Evolutionary conservation across 2,113 vertebrate species (phyloP).

Genomic region (Mormyrus iriodes): DNA sequence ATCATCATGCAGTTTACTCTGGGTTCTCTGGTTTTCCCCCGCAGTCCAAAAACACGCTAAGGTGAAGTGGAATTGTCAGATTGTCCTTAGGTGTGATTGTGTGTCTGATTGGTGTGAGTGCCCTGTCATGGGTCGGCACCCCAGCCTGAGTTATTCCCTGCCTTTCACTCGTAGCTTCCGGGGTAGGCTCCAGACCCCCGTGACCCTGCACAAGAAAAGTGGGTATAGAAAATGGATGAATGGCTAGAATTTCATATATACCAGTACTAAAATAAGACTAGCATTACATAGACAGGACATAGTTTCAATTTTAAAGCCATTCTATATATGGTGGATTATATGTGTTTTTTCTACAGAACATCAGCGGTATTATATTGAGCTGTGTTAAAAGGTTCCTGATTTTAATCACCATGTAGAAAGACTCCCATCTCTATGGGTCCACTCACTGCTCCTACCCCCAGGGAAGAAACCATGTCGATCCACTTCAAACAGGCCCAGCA

Average conservation of each 20-base stretch:
- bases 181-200: background rate
- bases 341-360: background rate
- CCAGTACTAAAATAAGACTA: background rate
- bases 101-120: background rate
- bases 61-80: background rate
- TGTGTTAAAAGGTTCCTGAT: background rate
- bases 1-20: no score
- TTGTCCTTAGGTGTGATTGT: background rate
- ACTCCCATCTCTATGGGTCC: background rate
- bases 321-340: background rate
- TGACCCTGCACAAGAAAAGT: background rate
- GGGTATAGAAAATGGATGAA: background rate
- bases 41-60: background rate
- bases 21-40: background rate
- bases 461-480: conserved; percentile 16
- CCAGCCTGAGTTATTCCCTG: background rate
- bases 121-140: background rate
- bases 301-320: background rate
- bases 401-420: background rate
- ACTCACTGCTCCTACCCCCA: background rate
- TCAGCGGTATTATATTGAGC: background rate
- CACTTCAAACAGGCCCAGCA: conserved; percentile 9
- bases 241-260: background rate
- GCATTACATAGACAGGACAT: background rate
- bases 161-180: no score